Percentiles rank a stretch among this genome's conserved stretches.
These are phyloP conservation scores for Leptopilina boulardi DNA, from an alignment of 1,140 invertebrate genomes.

Conservation along the genomic window DNA sequence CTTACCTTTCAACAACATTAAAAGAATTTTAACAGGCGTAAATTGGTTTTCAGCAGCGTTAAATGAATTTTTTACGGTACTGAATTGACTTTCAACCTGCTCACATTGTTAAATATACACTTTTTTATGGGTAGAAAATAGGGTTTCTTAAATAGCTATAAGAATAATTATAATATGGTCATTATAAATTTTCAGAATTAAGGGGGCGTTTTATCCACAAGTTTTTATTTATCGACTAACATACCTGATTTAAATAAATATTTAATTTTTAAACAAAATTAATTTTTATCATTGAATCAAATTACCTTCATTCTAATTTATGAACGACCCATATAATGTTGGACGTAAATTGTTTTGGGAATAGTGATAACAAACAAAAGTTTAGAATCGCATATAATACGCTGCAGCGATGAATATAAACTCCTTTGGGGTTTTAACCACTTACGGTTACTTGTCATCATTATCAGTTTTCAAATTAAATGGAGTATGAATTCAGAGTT, in stretches of 20 bases:
- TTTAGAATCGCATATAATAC: neutral
- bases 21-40: conserved; percentile 12
- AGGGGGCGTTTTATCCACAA: no score
- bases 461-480: conserved; percentile 10
- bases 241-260: no score
- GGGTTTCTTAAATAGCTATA: no score
- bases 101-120: no score
- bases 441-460: conserved; percentile 16
- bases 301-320: neutral
- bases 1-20: conserved; percentile 20
- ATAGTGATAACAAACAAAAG: conserved; percentile 3
- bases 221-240: no score
- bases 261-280: no score
- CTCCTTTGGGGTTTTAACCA: neutral
- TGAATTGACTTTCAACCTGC: neutral
- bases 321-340: neutral
- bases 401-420: neutral
- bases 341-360: neutral
- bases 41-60: neutral
- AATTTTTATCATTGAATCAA: neutral
- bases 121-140: no score
- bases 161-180: no score
- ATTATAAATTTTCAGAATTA: no score
- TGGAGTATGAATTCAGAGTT: neutral
- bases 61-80: neutral